Percentiles rank a stretch among this genome's conserved stretches.
These are phyloP conservation scores for Sisor rabdophorus DNA, from an alignment of 2,113 vertebrate species.

Conservation along the genomic window DNA sequence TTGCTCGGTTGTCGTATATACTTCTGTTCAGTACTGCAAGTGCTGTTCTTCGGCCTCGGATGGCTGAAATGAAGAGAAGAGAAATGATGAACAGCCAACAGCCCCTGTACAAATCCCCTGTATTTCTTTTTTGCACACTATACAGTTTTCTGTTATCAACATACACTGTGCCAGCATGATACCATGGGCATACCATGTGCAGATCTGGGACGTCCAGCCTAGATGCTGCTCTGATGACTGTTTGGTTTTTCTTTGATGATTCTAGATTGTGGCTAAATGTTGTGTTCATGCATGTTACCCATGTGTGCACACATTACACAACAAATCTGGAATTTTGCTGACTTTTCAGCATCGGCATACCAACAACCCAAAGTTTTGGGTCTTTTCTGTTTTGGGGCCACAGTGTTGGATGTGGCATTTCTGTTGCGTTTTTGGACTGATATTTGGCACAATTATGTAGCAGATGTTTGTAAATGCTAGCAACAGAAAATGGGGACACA, in stretches of 20 bases:
- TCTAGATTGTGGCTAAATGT: neutral
- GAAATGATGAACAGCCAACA: no score
- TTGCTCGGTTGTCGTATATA: neutral
- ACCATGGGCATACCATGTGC: no score
- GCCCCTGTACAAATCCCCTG: neutral
- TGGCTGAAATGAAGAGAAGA: no score
- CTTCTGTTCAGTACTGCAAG: neutral
- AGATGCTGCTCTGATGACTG: no score
- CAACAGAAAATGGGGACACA: neutral
- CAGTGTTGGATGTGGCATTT: neutral
- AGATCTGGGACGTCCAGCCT: neutral
- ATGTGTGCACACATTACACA: neutral
- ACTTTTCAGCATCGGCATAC: neutral
- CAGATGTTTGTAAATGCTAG: neutral
- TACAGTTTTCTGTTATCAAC: neutral
- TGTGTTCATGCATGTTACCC: neutral
- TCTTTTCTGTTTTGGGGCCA: neutral
- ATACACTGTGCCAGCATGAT: neutral
- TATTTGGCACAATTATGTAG: neutral
- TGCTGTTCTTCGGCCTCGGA: neutral
- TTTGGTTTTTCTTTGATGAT: no score
- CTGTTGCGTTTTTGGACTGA: no score
- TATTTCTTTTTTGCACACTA: neutral
- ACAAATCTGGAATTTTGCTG: neutral
- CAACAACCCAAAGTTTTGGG: neutral